These are phyloP conservation scores for Crotophaga sulcirostris DNA, from an alignment of 2,113 vertebrate species.

Conservation along the genomic window DNA sequence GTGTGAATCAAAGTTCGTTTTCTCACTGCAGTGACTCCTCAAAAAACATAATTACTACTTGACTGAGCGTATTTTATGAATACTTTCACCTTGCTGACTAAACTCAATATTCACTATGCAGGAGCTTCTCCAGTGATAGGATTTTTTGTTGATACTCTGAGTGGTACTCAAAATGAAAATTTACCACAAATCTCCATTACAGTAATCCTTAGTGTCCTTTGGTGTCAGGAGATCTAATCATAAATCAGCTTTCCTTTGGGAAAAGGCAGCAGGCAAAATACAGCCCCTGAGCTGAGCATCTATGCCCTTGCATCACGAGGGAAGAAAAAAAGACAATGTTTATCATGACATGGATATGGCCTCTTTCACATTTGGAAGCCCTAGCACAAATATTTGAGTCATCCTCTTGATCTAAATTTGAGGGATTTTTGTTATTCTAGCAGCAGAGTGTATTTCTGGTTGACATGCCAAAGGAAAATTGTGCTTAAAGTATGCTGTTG, in stretches of 20 bases:
- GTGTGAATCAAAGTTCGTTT: neutral
- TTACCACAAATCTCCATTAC: neutral
- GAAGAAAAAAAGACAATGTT: rapidly evolving
- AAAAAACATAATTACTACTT: neutral
- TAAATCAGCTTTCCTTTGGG: neutral
- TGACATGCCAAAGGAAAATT: neutral
- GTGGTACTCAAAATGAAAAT: neutral
- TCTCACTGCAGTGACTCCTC: neutral
- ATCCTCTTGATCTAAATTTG: neutral
- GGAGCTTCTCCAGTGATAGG: neutral
- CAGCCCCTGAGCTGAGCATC: neutral
- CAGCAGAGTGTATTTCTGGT: neutral
- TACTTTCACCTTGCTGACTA: neutral
- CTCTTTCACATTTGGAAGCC: neutral
- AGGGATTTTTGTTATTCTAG: neutral
- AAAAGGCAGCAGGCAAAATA: neutral
- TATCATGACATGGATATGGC: rapidly evolving
- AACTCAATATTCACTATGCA: rapidly evolving
- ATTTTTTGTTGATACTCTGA: neutral
- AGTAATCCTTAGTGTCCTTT: neutral
- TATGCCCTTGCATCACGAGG: rapidly evolving
- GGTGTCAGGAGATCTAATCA: neutral
- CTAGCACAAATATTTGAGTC: neutral
- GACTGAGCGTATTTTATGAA: neutral
- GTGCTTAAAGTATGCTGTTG: neutral